Evolutionary conservation across 2,888 invertebrate species (phyloP), one percentile per base, ranked within the genome.

Genomic region (Thymelicus lineola): DNA sequence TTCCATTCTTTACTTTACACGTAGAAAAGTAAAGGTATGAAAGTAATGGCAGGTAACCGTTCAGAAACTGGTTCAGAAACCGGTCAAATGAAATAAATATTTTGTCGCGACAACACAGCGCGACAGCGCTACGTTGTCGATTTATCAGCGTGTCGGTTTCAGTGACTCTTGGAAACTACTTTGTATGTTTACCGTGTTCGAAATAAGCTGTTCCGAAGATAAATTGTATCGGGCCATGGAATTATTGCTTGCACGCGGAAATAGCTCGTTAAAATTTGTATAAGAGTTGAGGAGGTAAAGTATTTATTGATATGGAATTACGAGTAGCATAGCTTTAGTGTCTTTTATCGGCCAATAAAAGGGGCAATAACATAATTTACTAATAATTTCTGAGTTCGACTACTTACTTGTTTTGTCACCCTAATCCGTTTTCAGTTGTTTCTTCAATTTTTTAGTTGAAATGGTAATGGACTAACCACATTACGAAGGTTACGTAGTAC

Each of bases 101-200:
- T 60, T 68, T 17, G 62, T 38, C 36, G 38, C 63, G 17, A 42
- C 63, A 66, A 58, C 7, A 12, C 7, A 12, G n/a, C 66, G 17
- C 9, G 5, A 12, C 7, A 12, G n/a, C 66, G 17, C 9, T 7
- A 1, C 53, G 42, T 12, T 20, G 63, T 64, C 69, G 69, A 69
- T 69, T 69, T 69, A 64, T 69, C 69, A 69, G 38, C 38, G 15
- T 64, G 68, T 69, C 69, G 63, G 58, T 63, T 59, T 64, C 69
- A 68, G 61, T 57, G 69, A 69, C 69, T 69, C 59, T 64, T 64
- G 59, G 12, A 69, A 69, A 69, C 69, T 69, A 64, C 69, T 64
- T 69, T 48, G 63, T 64, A 64, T 69, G 69, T 69, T 62, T 57
- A 62, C 55, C 62, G 48, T 68, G 69, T 69, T 69, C 69, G 48